A percentile compares a stretch with the other conserved stretches of the same genome.
These are phyloP conservation scores for Nylanderia fulva DNA, from an alignment of 1,140 invertebrate genomes.

Conservation along the genomic window DNA sequence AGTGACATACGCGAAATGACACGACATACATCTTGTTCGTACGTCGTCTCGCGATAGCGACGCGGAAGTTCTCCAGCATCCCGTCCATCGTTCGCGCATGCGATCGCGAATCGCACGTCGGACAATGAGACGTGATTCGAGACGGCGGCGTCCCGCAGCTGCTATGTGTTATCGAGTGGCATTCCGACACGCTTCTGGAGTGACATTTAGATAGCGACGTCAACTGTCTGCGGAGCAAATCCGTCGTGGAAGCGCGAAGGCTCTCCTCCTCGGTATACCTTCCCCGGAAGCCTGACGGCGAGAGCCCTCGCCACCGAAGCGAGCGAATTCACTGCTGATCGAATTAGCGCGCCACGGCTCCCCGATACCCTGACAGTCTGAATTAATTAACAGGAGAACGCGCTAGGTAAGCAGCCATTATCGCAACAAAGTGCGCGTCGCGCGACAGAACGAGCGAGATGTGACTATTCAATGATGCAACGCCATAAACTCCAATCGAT, in stretches of 20 bases:
- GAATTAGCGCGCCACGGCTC: slow-evolving; percentile 84
- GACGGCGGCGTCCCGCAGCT: slow-evolving; percentile 53
- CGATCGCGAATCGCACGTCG: slow-evolving; percentile 58
- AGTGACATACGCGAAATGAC: slow-evolving; percentile 20
- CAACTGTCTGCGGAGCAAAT: slow-evolving; percentile 83
- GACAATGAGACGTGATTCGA: slow-evolving; percentile 72
- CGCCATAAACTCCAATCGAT: slow-evolving; percentile 6
- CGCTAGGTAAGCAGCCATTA: slow-evolving; percentile 82
- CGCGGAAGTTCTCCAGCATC: slow-evolving; percentile 43
- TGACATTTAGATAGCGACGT: slow-evolving; percentile 84
- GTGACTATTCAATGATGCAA: slow-evolving; percentile 7
- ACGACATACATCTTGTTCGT: slow-evolving; percentile 32
- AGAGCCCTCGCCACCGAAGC: slow-evolving; percentile 74
- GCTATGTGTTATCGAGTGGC: slow-evolving; percentile 75
- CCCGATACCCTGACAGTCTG: slow-evolving; percentile 84
- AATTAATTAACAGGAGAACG: slow-evolving; percentile 85
- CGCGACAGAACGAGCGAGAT: slow-evolving; percentile 21
- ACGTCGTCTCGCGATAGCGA: slow-evolving; percentile 49
- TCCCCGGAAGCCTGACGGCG: slow-evolving; percentile 64
- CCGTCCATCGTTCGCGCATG: slow-evolving; percentile 52
- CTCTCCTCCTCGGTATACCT: slow-evolving; percentile 67
- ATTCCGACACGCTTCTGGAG: slow-evolving; percentile 78
- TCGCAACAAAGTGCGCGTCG: slow-evolving; percentile 78
- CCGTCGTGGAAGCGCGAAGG: slow-evolving; percentile 80
- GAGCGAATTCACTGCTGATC: slow-evolving; percentile 83